Conservation (phyloP, 2,888 invertebrate species). For the Andrena minutula region DNA sequence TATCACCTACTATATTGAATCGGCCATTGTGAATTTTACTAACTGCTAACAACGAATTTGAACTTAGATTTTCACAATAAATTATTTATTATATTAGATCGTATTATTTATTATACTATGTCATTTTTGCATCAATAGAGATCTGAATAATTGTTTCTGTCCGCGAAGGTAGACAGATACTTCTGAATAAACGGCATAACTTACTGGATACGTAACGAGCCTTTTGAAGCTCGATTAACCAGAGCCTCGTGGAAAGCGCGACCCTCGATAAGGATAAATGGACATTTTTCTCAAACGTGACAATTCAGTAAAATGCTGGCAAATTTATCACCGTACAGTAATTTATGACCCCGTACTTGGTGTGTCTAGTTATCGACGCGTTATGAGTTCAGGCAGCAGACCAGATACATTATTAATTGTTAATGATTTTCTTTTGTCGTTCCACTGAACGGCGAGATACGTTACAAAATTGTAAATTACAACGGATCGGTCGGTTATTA, state of each 20-base stretch:
- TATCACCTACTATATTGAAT: too few species aligned
- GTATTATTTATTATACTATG: too few species aligned
- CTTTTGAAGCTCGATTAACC: conserved; percentile 50
- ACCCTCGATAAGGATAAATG: conserved; percentile 33
- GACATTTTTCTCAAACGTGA: conserved; percentile 38
- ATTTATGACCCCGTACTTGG: conserved; percentile 46
- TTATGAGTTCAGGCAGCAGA: conserved; percentile 36
- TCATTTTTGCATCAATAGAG: background rate
- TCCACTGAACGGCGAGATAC: conserved; percentile 14
- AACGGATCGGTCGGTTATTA: conserved; percentile 43
- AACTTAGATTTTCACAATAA: too few species aligned
- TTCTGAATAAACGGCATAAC: conserved; percentile 20
- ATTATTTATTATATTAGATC: too few species aligned
- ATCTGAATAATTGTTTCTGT: background rate
- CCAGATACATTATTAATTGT: conserved; percentile 45
- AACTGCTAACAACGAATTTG: too few species aligned
- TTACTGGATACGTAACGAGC: conserved; percentile 5
- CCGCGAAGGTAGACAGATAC: background rate
- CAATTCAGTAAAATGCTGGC: conserved; percentile 42
- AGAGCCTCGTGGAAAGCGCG: conserved; percentile 16
- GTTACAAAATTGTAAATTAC: conserved; percentile 53
- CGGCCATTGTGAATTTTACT: too few species aligned
- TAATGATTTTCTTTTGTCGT: conserved; percentile 50
- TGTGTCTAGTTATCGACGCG: conserved; percentile 49
- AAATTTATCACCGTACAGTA: conserved; percentile 48